Percentiles rank a stretch among this genome's conserved stretches.
Evolutionary conservation across 2,797 vertebrate species (phyloP).

Genomic region (Phaenicophaeus curvirostris): DNA sequence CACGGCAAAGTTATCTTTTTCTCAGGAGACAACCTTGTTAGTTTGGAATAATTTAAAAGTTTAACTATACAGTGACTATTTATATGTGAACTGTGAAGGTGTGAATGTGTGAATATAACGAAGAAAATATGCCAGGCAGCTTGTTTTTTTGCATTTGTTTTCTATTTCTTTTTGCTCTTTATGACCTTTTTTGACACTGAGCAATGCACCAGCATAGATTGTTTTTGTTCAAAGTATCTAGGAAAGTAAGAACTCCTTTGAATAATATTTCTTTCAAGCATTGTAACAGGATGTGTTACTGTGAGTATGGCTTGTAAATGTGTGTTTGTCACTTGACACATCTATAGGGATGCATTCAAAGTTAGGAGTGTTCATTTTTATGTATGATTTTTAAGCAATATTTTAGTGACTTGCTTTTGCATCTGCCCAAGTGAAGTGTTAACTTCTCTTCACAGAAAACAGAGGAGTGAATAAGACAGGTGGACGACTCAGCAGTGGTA

Average conservation of each 20-base stretch:
- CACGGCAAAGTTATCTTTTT: background rate
- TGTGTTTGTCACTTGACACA: background rate
- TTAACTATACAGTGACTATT: too few species aligned
- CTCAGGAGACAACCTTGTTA: background rate
- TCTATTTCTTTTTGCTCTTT: background rate
- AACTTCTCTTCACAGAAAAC: conserved; percentile 74
- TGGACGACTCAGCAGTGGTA: conserved; percentile 85
- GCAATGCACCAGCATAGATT: background rate
- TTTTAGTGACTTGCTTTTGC: background rate
- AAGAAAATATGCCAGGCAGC: too few species aligned
- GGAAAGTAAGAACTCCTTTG: background rate
- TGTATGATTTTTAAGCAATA: background rate
- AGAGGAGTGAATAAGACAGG: conserved; percentile 83
- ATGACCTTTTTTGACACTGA: background rate
- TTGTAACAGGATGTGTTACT: rapidly evolving
- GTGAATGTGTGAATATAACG: background rate
- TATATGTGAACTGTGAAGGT: background rate
- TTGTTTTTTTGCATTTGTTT: background rate
- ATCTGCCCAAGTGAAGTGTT: background rate
- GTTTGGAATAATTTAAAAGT: background rate
- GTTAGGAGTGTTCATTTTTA: background rate
- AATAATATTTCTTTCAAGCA: background rate
- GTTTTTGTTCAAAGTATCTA: background rate
- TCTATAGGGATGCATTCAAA: background rate
- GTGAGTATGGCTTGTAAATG: background rate